These are phyloP conservation scores for Aldrovandia affinis DNA, from an alignment of 2,797 vertebrate genomes.

Conservation along the genomic window DNA sequence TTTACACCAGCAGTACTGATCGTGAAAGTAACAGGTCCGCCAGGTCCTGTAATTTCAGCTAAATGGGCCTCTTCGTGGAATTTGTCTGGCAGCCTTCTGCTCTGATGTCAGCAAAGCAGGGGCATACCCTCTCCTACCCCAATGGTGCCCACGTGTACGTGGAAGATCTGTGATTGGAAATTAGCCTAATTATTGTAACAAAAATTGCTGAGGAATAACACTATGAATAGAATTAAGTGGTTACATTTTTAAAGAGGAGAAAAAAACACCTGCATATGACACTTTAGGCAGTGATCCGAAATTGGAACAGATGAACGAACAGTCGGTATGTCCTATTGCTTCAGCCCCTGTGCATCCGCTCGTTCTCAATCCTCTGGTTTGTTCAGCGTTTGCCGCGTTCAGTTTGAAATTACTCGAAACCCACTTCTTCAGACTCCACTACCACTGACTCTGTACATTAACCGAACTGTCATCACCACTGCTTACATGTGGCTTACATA, in stretches of 20 bases:
- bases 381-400: neutral
- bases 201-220: neutral
- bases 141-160: neutral
- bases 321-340: too few relatives aligned
- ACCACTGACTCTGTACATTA: too few relatives aligned
- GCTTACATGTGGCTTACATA: too few relatives aligned
- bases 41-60: neutral
- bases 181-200: neutral
- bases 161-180: neutral
- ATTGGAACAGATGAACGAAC: too few relatives aligned
- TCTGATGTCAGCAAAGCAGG: too few relatives aligned
- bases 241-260: neutral
- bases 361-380: too few relatives aligned
- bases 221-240: neutral
- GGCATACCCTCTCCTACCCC: neutral
- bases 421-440: too few relatives aligned
- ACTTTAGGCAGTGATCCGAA: too few relatives aligned
- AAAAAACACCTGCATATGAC: neutral
- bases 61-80: neutral
- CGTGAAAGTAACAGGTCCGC: constrained; percentile 10
- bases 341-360: too few relatives aligned
- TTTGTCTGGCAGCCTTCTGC: neutral
- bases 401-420: too few relatives aligned
- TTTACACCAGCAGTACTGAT: neutral
- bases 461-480: too few relatives aligned